Evolutionary conservation across 2,888 invertebrate genomes (phyloP).

Genomic region (Charanyca ferruginea): DNA sequence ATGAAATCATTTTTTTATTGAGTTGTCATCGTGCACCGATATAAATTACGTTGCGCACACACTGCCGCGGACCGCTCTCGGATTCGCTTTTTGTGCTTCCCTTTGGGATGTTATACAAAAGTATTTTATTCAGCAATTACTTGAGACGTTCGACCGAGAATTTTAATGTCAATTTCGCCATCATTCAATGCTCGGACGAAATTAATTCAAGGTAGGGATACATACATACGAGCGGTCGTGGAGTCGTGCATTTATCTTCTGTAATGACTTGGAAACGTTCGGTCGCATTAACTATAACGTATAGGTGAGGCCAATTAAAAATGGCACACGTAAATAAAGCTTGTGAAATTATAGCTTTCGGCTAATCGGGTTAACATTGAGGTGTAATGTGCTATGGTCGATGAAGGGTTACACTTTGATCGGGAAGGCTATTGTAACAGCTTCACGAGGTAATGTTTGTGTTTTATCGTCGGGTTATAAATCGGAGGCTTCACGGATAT

Average conservation of each 20-base stretch:
- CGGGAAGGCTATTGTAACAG: neutral
- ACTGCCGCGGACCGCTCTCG: conserved; percentile 74
- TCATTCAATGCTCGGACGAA: conserved; percentile 88
- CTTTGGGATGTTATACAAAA: conserved; percentile 89
- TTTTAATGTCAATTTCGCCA: conserved; percentile 90
- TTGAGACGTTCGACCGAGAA: conserved; percentile 88
- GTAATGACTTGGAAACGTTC: conserved; percentile 87
- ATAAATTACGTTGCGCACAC: conserved; percentile 87
- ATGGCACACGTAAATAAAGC: conserved; percentile 83
- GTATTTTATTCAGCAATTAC: conserved; percentile 91
- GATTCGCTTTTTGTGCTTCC: conserved; percentile 86
- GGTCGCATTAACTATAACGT: conserved; percentile 81
- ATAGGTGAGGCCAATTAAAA: conserved; percentile 85
- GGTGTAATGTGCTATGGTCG: conserved; percentile 32
- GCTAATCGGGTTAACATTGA: conserved; percentile 70
- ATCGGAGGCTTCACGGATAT: conserved; percentile 70
- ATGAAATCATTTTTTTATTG: conserved; percentile 91
- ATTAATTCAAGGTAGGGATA: conserved; percentile 84
- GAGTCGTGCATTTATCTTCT: conserved; percentile 81
- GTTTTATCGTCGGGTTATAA: conserved; percentile 68
- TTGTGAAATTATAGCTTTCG: conserved; percentile 79
- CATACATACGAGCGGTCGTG: conserved; percentile 72
- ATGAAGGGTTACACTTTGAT: conserved; percentile 5
- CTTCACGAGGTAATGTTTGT: conserved; percentile 42
- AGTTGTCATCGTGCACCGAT: conserved; percentile 89